A percentile compares a stretch with the other conserved stretches of the same genome.
phyloP scores from a whole-genome alignment of 2,797 vertebrate genomes.

The Onychomys leucogaster region DNA sequence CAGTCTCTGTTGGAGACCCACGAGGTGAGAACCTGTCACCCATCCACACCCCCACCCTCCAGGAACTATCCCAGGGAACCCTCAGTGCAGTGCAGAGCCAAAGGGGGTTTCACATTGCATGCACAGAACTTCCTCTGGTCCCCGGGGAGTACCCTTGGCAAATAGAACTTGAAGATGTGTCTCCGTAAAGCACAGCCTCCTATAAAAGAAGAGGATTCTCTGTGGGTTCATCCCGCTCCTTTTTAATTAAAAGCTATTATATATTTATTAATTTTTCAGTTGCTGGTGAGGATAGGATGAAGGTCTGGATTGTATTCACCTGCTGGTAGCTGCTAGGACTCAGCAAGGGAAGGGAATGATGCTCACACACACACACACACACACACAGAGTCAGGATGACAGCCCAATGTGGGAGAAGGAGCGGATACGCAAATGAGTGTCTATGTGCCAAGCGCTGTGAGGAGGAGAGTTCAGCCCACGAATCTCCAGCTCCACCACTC shows the following conservation, averaged over 20 bases:
- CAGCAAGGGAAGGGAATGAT: no score
- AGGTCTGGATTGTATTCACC: no score
- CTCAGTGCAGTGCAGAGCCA: background rate
- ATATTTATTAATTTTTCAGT: slow-evolving; percentile 65
- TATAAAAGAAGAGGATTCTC: slow-evolving; percentile 46
- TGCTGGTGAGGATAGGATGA: background rate
- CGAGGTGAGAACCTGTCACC: background rate
- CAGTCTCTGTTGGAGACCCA: background rate
- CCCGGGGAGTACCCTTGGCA: background rate
- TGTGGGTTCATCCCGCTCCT: slow-evolving; percentile 60
- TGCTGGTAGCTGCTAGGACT: background rate
- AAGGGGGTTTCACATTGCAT: background rate
- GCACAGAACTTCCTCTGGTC: slow-evolving; percentile 25
- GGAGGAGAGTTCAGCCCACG: no score
- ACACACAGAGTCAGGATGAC: no score
- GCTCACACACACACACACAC: no score
- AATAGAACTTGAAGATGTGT: slow-evolving; percentile 59
- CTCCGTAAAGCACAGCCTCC: background rate
- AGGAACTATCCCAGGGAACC: background rate
- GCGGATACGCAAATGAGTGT: background rate
- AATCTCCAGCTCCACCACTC: background rate
- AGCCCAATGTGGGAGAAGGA: background rate
- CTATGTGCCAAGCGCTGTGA: fast-evolving
- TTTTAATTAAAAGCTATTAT: slow-evolving; percentile 78
- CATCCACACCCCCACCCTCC: background rate